phyloP scores from a whole-genome alignment of 2,888 invertebrate genomes.

The Lagria hirta region DNA sequence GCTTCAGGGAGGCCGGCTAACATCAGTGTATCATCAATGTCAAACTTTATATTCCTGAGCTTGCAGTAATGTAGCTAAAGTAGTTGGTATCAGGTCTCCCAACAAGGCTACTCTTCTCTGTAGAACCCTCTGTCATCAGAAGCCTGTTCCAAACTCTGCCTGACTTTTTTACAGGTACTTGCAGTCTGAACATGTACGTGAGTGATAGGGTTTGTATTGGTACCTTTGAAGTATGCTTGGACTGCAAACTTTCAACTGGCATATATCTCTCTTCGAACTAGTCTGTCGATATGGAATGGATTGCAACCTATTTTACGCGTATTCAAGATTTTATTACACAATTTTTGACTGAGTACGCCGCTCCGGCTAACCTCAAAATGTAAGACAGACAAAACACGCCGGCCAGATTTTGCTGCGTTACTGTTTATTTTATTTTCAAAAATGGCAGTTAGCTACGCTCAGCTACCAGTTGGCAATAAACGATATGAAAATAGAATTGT shows the following conservation, averaged over 20 bases:
- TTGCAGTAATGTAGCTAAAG: conserved; percentile 26
- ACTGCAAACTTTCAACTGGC: conserved; percentile 22
- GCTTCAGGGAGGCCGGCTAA: conserved; percentile 39
- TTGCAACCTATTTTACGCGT: too few relatives aligned
- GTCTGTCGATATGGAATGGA: neutral
- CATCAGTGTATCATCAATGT: conserved; percentile 37
- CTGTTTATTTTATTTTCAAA: too few relatives aligned
- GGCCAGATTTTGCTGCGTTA: too few relatives aligned
- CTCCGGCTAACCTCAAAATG: too few relatives aligned
- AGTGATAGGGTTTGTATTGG: conserved; percentile 31
- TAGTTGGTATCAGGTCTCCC: conserved; percentile 33
- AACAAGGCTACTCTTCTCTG: conserved; percentile 38
- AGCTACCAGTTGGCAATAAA: too few relatives aligned
- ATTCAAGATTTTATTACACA: too few relatives aligned
- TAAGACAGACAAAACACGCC: too few relatives aligned
- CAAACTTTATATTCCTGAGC: conserved; percentile 34
- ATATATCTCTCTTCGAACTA: neutral
- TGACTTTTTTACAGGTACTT: conserved; percentile 34
- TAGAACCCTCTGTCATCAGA: conserved; percentile 42
- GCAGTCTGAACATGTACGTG: conserved; percentile 39
- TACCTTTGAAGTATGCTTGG: conserved; percentile 19
- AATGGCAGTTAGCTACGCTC: too few relatives aligned
- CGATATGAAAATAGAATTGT: too few relatives aligned
- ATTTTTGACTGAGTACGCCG: too few relatives aligned
- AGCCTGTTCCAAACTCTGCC: conserved; percentile 33